A percentile compares a stretch with the other conserved stretches of the same genome.
phyloP scores from a whole-genome alignment of 2,797 vertebrate genomes.

The Pristis pectinata region DNA sequence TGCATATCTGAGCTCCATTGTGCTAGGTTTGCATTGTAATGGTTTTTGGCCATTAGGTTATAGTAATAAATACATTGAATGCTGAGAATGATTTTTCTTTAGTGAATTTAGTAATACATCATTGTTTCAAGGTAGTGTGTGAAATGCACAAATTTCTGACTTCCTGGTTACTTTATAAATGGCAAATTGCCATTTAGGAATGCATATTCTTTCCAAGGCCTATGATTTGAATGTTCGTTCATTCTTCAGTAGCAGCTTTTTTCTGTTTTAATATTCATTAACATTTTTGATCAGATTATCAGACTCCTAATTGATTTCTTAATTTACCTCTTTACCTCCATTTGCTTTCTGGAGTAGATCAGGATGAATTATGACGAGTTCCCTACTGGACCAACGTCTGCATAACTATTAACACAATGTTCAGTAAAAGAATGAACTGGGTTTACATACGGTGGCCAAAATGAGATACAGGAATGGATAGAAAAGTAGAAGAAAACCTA shows the following conservation, averaged over 20 bases:
- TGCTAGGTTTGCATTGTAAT: neutral
- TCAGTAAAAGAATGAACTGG: constrained; percentile 19
- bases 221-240: neutral
- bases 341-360: constrained; percentile 28
- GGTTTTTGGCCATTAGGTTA: neutral
- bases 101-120: neutral
- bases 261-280: neutral
- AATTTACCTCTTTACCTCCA: constrained; percentile 26
- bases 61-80: neutral
- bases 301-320: constrained; percentile 5
- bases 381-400: constrained; percentile 22
- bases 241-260: neutral
- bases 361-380: constrained; percentile 23
- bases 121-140: neutral
- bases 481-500: constrained; percentile 20
- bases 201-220: neutral
- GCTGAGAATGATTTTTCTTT: neutral
- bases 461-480: constrained; percentile 30
- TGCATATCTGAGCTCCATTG: neutral
- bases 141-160: neutral
- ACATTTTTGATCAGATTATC: neutral
- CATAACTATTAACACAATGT: constrained; percentile 28
- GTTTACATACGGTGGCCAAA: constrained; percentile 5
- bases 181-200: neutral
- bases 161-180: neutral